Percentiles rank a stretch among this genome's conserved stretches.
Conservation (phyloP, 64 coral and sea anemone genomes). For the Acropora tenuis region DNA sequence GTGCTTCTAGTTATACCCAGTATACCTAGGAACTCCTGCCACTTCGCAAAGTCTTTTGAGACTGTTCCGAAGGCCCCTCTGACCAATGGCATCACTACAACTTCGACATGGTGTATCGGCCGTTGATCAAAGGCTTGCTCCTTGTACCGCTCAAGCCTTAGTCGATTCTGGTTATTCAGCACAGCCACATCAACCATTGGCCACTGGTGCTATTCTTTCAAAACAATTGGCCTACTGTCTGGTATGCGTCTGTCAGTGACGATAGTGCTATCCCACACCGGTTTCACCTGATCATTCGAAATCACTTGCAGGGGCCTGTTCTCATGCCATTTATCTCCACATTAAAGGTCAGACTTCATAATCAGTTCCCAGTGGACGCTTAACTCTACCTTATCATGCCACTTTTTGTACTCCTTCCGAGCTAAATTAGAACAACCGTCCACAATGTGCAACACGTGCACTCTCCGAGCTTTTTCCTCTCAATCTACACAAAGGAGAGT, state of each 20-base stretch:
- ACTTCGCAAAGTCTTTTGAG: no score
- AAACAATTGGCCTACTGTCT: neutral
- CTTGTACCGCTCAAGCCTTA: no score
- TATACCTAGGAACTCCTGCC: no score
- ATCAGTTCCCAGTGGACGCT: constrained; percentile 37
- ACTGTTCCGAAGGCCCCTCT: no score
- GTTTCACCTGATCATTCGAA: constrained; percentile 47
- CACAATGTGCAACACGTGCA: constrained; percentile 1
- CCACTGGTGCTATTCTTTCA: no score
- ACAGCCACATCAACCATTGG: no score
- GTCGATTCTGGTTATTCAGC: no score
- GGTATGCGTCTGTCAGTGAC: neutral
- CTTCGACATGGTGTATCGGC: no score
- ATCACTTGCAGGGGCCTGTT: constrained; percentile 35
- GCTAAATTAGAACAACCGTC: constrained; percentile 34
- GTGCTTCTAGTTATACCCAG: no score
- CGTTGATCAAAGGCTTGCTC: no score
- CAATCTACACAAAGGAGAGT: constrained; percentile 2
- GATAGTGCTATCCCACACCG: constrained; percentile 34
- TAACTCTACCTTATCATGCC: constrained; percentile 19
- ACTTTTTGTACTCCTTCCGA: constrained; percentile 45
- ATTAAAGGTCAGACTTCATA: neutral
- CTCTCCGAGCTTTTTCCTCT: constrained; percentile 28
- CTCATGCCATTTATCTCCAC: constrained; percentile 29
- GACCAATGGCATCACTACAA: no score